Percentiles rank a stretch among this genome's conserved stretches.
Conservation (phyloP, 2,797 vertebrate genomes). For the Acanthis flammea region DNA sequence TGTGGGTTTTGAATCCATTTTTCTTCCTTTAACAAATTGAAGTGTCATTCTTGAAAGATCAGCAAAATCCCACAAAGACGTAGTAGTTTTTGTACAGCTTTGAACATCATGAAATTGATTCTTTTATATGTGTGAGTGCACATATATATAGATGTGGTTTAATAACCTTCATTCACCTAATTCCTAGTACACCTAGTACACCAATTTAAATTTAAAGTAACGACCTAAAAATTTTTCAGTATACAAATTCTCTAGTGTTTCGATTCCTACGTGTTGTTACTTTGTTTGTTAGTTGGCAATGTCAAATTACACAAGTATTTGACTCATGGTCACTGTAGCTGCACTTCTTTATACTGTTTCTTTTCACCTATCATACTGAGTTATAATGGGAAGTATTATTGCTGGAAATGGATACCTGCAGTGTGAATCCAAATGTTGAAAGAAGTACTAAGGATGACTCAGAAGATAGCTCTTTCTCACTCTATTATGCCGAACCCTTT, state of each 20-base stretch:
- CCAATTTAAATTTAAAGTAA: neutral
- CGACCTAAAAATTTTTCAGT: neutral
- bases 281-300: neutral
- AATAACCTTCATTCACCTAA: neutral
- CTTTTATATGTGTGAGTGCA: neutral
- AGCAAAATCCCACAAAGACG: neutral
- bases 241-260: neutral
- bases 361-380: neutral
- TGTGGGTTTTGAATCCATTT: conserved; percentile 40
- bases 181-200: neutral
- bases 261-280: neutral
- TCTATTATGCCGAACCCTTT: neutral
- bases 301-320: neutral
- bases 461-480: neutral
- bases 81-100: neutral
- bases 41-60: conserved; percentile 47
- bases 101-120: conserved; percentile 1
- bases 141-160: neutral
- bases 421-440: conserved; percentile 6
- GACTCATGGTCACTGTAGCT: neutral
- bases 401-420: neutral
- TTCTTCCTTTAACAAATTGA: conserved; percentile 47
- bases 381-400: neutral
- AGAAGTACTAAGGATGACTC: neutral
- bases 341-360: neutral